Base-by-base conservation (phyloP, 1,140 invertebrate species). In the Potamilus streckersoni region DNA sequence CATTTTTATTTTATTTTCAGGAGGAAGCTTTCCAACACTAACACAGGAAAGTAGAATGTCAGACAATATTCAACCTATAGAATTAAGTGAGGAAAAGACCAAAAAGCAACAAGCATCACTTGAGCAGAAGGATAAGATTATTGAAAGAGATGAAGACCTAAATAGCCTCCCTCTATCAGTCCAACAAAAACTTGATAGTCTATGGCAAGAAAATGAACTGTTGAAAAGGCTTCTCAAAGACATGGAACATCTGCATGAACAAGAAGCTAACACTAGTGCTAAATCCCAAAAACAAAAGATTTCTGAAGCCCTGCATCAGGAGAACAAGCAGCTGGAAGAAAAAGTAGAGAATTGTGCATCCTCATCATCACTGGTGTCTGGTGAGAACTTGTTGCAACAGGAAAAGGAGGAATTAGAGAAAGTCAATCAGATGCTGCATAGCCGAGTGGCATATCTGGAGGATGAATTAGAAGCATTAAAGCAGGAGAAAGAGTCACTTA, bases 401-500 rank as follows among this genome's bases (percentile, higher is more conserved):
- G 73, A 65, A 69, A 73, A 65, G 49, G 62, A 60, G 16, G 73
- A 79, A 6, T 62, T 83, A 68, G 79, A 83, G 79, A 59, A 58
- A 68, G 84, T 86, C 64, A 85, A 86, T 67, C 55, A 71, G n/a
- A 59, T 76, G 19, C 69, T 86, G 69, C 69, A 80, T 31, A 71
- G 82, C 55, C 72, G 71, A 38, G 67, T 86, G 31, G 67, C 71
- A 31, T 23, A 31, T 31, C 76, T 84, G 59, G 80, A 83, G 65
- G 84, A 84, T n/a, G 81, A 87, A 58, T 49, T 86, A 58, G 11
- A 63, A 27, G 74, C 71, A 1, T 70, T 81, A 69, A 72, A 65
- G 56, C 75, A 81, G 64, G 86, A 89, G 78, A 83, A 83, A 70
- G 77, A 86, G 3, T 85, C 84, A 0, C 69, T 87, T 59, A 27